Evolutionary conservation across 30 jellyfish, hydroid and myxozoan species (phyloP).

Genomic region (Aurelia sp.): DNA sequence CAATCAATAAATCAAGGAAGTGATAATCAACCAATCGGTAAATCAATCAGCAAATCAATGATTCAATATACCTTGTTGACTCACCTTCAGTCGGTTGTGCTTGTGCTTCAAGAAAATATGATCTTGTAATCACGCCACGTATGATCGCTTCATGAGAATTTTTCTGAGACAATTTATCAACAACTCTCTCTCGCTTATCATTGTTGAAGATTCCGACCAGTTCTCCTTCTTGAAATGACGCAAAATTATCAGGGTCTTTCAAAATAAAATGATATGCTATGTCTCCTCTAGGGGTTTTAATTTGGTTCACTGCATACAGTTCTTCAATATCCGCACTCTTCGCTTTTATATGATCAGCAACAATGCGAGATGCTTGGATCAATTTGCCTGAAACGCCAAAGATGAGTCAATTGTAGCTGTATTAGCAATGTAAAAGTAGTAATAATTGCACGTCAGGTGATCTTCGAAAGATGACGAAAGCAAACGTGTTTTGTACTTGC

Average conservation of each 20-base stretch:
- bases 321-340: conserved; percentile 15
- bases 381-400: neutral
- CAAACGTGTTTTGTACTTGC: too few relatives aligned
- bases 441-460: too few relatives aligned
- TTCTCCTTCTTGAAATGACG: conserved; percentile 65
- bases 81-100: neutral
- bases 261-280: conserved; percentile 55
- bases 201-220: conserved; percentile 52
- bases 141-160: conserved; percentile 30
- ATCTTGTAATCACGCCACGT: conserved; percentile 32
- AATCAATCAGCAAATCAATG: neutral
- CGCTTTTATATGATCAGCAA: neutral
- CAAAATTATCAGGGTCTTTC: neutral
- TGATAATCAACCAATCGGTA: too few relatives aligned
- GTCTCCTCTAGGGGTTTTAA: conserved; percentile 58
- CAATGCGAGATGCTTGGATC: conserved; percentile 9
- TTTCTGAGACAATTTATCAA: conserved; percentile 24
- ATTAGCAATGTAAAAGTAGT: too few relatives aligned
- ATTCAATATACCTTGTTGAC: neutral
- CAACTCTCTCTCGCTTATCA: neutral
- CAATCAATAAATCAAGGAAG: too few relatives aligned
- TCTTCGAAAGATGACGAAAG: too few relatives aligned
- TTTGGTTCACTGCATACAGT: conserved; percentile 11
- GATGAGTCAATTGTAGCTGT: neutral
- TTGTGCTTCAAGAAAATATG: conserved; percentile 17